Conservation (phyloP, 53 echinoderm and acorn worm genomes). For the Zoroaster sp. region DNA sequence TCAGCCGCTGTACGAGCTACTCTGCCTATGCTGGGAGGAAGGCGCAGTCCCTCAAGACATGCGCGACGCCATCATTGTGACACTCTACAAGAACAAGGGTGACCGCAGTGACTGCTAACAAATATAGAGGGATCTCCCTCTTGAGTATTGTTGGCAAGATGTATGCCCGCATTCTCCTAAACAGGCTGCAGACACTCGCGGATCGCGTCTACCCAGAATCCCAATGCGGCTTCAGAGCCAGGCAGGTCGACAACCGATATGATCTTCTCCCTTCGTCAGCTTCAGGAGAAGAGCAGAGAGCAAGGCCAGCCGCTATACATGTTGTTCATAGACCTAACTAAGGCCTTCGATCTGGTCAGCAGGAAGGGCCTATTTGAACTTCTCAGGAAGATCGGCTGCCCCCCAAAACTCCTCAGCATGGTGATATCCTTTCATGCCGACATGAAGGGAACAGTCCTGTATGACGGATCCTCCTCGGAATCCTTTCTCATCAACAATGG, state of each 20-base stretch:
- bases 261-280: slow-evolving; percentile 63
- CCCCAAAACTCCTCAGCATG: slow-evolving; percentile 34
- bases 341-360: slow-evolving; percentile 63
- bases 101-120: slow-evolving; percentile 53
- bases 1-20: slow-evolving; percentile 28
- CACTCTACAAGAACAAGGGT: slow-evolving; percentile 72
- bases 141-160: slow-evolving; percentile 60
- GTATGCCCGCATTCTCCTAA: slow-evolving; percentile 43
- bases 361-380: slow-evolving; percentile 46
- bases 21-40: slow-evolving; percentile 61
- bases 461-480: not conserved
- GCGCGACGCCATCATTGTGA: slow-evolving; percentile 48
- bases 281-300: slow-evolving; percentile 60
- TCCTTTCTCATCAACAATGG: slow-evolving; percentile 28
- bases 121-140: slow-evolving; percentile 68
- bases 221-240: slow-evolving; percentile 68
- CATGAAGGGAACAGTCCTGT: slow-evolving; percentile 34
- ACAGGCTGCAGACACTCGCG: slow-evolving; percentile 50
- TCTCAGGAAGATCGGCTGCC: slow-evolving; percentile 45
- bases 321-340: slow-evolving; percentile 61
- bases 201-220: slow-evolving; percentile 50
- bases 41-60: slow-evolving; percentile 59
- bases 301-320: slow-evolving; percentile 44
- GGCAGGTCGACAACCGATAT: slow-evolving; percentile 70
- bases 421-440: slow-evolving; percentile 21